Evolutionary conservation across 2,113 vertebrate genomes (phyloP).

Genomic region (Heterochromis multidens): DNA sequence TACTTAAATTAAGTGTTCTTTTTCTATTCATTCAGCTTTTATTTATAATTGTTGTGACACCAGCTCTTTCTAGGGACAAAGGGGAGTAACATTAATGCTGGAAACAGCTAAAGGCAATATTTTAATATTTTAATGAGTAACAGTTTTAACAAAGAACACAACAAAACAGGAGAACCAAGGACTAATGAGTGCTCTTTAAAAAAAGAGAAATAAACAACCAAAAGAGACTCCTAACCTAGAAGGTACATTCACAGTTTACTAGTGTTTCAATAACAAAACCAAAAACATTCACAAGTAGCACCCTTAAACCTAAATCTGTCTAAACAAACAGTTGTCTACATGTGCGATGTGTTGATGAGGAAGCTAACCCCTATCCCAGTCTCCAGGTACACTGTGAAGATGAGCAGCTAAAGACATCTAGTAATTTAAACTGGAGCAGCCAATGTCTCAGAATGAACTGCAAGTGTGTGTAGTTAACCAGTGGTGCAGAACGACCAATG

Average conservation of each 20-base stretch:
- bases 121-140: background rate
- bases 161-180: background rate
- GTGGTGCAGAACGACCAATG: background rate
- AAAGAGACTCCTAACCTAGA: background rate
- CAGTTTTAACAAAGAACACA: background rate
- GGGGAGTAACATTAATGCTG: background rate
- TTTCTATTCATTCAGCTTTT: background rate
- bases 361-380: background rate
- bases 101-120: background rate
- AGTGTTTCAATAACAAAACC: background rate
- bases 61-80: background rate
- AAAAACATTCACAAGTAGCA: background rate
- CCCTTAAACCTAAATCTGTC: background rate
- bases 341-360: background rate
- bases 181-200: background rate
- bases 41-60: background rate
- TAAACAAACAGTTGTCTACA: background rate
- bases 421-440: background rate
- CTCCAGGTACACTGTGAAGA: background rate
- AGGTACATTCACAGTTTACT: background rate
- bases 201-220: background rate
- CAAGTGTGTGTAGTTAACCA: background rate
- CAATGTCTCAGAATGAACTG: background rate
- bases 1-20: background rate
- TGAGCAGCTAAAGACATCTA: background rate